Evolutionary conservation across 92 coral and sea anemone genomes (phyloP).

Genomic region (Metridium senile): DNA sequence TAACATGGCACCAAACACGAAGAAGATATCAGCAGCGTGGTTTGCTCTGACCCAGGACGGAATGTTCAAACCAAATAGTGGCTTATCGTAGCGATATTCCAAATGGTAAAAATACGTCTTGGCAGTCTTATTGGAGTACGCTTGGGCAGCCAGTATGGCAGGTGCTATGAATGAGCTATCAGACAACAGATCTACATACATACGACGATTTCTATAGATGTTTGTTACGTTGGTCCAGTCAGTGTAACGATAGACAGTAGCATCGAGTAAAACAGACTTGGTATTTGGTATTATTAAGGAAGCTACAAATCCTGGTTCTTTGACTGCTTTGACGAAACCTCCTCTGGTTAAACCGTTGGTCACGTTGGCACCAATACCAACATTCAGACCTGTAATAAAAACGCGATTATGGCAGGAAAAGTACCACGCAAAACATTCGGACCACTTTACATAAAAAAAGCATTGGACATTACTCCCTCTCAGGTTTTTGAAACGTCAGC

Average conservation of each 20-base stretch:
- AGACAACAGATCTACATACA: conserved; percentile 14
- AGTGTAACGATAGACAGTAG: conserved; percentile 20
- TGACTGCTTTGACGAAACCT: neutral
- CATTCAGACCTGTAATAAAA: neutral
- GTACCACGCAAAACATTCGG: neutral
- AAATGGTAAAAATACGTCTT: conserved; percentile 10
- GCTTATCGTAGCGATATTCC: neutral
- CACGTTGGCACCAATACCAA: neutral
- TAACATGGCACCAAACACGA: conserved; percentile 16
- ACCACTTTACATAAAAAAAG: neutral
- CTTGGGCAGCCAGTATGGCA: neutral
- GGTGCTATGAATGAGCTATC: conserved; percentile 16
- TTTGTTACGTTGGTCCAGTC: conserved; percentile 16
- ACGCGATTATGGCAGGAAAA: neutral
- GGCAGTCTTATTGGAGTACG: neutral
- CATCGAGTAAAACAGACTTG: conserved; percentile 1
- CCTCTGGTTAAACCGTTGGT: neutral
- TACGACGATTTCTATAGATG: conserved; percentile 20
- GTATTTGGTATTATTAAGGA: neutral
- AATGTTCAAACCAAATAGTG: neutral
- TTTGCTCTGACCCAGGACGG: conserved; percentile 23
- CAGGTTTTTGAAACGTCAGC: too few species aligned
- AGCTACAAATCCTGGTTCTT: neutral
- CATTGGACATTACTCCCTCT: too few species aligned
- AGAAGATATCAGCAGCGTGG: conserved; percentile 16